These are phyloP conservation scores for Erythrocercus mccallii DNA, from an alignment of 2,113 vertebrate genomes.

Conservation along the genomic window DNA sequence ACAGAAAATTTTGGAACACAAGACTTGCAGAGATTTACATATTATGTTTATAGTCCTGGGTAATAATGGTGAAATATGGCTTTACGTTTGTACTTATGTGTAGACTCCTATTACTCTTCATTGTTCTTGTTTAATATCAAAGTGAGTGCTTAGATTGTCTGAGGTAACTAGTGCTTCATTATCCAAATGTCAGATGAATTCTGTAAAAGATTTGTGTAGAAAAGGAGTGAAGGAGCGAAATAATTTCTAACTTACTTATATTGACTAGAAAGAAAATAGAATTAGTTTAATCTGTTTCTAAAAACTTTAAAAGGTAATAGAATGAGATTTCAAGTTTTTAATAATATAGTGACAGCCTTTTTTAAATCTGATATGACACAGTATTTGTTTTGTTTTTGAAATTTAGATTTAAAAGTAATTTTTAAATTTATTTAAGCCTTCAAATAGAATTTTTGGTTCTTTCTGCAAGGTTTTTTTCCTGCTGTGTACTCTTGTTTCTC, in stretches of 20 bases:
- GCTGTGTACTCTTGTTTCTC: background rate
- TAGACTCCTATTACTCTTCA: background rate
- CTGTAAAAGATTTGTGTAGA: background rate
- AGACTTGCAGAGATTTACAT: background rate
- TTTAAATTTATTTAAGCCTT: background rate
- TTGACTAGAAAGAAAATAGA: background rate
- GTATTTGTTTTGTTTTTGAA: background rate
- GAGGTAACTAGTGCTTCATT: background rate
- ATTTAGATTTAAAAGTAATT: background rate
- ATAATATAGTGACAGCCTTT: background rate
- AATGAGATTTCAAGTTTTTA: background rate
- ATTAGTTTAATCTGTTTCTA: background rate
- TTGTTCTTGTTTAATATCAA: background rate
- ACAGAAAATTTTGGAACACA: background rate
- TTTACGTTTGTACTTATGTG: background rate
- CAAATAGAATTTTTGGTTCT: background rate
- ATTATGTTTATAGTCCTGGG: background rate
- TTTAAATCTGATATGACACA: background rate
- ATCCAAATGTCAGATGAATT: background rate
- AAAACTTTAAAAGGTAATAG: background rate
- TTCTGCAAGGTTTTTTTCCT: background rate
- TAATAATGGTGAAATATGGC: background rate
- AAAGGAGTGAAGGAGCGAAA: background rate
- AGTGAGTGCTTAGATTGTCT: background rate
- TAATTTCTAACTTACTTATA: background rate